Evolutionary conservation across 2,113 vertebrate species (phyloP).

Genomic region (Petaurus breviceps): DNA sequence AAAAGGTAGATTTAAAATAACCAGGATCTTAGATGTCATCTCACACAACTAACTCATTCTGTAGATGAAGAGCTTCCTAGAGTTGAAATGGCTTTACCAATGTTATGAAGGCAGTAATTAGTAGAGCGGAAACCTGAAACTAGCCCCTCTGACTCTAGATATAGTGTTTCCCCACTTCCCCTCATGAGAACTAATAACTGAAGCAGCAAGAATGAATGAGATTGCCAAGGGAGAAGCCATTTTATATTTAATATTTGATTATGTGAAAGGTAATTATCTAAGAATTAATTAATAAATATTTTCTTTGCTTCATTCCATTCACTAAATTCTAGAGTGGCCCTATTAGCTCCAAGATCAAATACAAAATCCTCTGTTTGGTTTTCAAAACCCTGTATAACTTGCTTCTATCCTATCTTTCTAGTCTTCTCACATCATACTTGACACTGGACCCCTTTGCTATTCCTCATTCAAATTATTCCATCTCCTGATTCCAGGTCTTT

Average conservation of each 20-base stretch:
- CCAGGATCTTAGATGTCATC: background rate
- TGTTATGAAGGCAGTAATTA: too few relatives aligned
- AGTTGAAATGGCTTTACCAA: too few relatives aligned
- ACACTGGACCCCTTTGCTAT: too few relatives aligned
- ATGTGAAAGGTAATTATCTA: background rate
- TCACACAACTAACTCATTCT: background rate
- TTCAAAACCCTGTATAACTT: background rate
- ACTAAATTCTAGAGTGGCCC: background rate
- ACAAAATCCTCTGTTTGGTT: background rate
- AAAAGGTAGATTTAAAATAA: background rate
- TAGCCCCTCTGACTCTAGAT: background rate
- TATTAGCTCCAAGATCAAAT: background rate
- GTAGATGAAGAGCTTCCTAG: background rate
- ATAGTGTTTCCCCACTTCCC: background rate
- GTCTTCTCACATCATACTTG: background rate
- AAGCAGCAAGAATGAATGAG: background rate
- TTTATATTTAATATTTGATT: too few relatives aligned
- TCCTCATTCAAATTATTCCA: background rate
- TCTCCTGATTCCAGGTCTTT: background rate
- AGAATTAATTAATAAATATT: background rate
- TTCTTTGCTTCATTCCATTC: background rate
- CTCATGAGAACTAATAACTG: background rate
- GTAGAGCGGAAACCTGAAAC: background rate
- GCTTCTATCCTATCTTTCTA: background rate
- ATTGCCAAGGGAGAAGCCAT: background rate